Conservation (phyloP, 2,797 vertebrate species). For the Phalanger gymnotis region DNA sequence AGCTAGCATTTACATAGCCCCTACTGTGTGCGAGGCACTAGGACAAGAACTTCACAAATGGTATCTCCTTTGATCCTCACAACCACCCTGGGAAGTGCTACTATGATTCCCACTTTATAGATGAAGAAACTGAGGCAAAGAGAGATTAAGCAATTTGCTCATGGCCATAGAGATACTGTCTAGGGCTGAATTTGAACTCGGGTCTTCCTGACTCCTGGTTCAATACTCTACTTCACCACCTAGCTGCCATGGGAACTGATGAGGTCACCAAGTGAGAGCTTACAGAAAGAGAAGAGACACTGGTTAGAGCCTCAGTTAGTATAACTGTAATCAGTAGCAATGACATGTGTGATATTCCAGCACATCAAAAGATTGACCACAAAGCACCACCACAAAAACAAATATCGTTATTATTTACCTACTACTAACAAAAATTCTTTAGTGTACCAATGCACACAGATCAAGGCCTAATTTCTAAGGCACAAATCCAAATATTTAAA, state of each 20-base stretch:
- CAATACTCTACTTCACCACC: not conserved
- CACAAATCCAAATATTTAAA: constrained; percentile 30
- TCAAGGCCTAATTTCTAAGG: not conserved
- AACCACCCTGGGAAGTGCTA: not conserved
- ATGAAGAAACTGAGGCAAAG: not conserved
- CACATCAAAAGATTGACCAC: not conserved
- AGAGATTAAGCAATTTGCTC: not conserved
- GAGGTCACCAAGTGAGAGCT: not conserved
- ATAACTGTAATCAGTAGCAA: not conserved
- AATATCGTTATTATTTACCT: not conserved
- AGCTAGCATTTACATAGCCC: not conserved
- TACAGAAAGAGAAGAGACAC: not conserved
- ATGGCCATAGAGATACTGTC: not conserved
- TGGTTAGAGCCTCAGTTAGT: not conserved
- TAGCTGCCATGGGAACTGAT: not conserved
- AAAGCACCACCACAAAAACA: not conserved
- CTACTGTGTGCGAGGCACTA: not conserved
- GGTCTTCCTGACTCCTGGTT: not conserved
- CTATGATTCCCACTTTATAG: not conserved
- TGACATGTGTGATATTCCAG: not conserved
- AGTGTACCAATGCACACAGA: not conserved
- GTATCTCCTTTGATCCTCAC: not conserved
- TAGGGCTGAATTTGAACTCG: not conserved
- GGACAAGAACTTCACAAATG: not conserved
- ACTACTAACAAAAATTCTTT: not conserved